Percentiles rank a stretch among this genome's conserved stretches.
Evolutionary conservation across 2,797 vertebrate species (phyloP).

Genomic region (Notolepis coatsorum): DNA sequence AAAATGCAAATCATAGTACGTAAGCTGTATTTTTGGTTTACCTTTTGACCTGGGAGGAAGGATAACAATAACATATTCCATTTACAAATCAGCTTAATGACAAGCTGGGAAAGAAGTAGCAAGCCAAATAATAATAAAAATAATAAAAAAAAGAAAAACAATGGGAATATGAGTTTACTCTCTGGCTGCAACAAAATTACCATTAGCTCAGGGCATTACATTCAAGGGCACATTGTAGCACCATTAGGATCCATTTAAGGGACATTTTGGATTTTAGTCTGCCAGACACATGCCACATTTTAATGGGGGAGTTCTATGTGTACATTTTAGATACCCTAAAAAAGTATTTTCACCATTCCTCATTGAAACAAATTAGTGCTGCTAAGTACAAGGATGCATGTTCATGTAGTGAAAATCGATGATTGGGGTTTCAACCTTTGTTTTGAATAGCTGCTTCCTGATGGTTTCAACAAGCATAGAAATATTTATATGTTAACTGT

Average conservation of each 20-base stretch:
- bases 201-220: constrained; percentile 15
- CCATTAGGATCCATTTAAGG: constrained; percentile 21
- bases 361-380: too few relatives aligned
- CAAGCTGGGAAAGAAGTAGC: neutral
- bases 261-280: neutral
- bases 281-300: neutral
- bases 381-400: too few relatives aligned
- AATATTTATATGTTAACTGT: too few relatives aligned
- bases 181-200: constrained; percentile 15
- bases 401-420: too few relatives aligned
- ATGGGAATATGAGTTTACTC: neutral
- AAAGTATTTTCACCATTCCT: neutral
- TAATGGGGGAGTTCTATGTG: neutral
- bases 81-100: neutral
- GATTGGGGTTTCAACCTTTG: too few relatives aligned
- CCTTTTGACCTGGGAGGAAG: neutral
- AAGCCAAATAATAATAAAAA: neutral
- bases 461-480: too few relatives aligned
- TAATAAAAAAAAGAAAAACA: neutral
- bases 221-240: constrained; percentile 31
- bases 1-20: constrained; percentile 7
- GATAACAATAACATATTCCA: neutral
- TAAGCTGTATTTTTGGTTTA: neutral
- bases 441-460: too few relatives aligned
- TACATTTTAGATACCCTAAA: neutral